A percentile compares a stretch with the other conserved stretches of the same genome.
Conservation (phyloP, 2,888 invertebrate species). For the Cecidostiba fungosa region DNA sequence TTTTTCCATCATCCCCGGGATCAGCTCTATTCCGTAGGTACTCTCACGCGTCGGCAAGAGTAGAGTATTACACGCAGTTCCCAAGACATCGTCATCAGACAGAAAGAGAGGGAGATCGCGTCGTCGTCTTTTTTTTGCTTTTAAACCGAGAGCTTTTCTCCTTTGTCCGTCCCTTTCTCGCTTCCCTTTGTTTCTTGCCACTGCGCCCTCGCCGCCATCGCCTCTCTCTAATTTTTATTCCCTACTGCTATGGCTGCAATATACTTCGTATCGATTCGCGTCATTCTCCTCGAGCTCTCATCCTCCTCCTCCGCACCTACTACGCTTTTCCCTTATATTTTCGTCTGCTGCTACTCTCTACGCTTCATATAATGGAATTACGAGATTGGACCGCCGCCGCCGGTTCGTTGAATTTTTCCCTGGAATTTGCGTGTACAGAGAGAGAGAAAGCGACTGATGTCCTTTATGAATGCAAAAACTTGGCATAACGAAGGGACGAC, state of each 20-base stretch:
- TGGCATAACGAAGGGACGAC: constrained; percentile 61
- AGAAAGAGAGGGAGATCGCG: constrained; percentile 31
- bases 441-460: not conserved
- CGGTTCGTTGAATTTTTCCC: constrained; percentile 63
- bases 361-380: constrained; percentile 62
- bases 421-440: constrained; percentile 50
- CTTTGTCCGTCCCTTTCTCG: constrained; percentile 40
- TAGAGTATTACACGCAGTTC: constrained; percentile 44
- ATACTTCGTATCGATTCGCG: constrained; percentile 58
- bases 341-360: not conserved
- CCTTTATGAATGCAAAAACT: constrained; percentile 64
- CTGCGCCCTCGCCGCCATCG: constrained; percentile 42
- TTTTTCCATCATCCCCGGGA: constrained; percentile 33
- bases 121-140: constrained; percentile 41
- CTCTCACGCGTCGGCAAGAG: not conserved
- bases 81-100: constrained; percentile 55
- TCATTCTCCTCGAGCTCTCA: not conserved
- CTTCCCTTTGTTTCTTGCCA: constrained; percentile 59
- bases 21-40: not conserved
- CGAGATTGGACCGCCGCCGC: constrained; percentile 58
- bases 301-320: too few species aligned
- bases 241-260: constrained; percentile 38
- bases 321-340: too few species aligned
- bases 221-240: constrained; percentile 62
- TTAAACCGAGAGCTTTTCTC: constrained; percentile 56